Evolutionary conservation across 2,797 vertebrate genomes (phyloP), one percentile per base, ranked within the genome.

Genomic region (Sarcoramphus papa): DNA sequence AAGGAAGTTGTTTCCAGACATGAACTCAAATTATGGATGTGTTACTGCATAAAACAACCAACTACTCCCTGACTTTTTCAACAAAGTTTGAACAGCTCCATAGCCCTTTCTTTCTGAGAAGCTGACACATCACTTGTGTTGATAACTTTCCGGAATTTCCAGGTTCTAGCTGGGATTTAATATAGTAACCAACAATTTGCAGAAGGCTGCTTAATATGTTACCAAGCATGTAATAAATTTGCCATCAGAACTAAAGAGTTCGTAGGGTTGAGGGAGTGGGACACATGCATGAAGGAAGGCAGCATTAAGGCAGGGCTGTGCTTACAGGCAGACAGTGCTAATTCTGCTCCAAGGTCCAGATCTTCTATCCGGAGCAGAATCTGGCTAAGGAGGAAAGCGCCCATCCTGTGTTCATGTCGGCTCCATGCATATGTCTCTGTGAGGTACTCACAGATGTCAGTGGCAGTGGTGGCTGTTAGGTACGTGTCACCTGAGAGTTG

Each of bases 371-470:
- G 4, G 14, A 64, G 43, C 53, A 31, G 70, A 41, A 57, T 23
- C 31, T 5, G 27, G n/a, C 47, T 23, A 1, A 47, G 63, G 50
- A 68, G 33, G 67, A 63, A 28, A 47, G 67, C 0, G 3, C 7
- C 41, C 28, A 4, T 24, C 30, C 59, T 33, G 5, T 3, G 30
- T 8, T 54, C 20, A 0, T 16, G 21, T 19, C 4, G 1, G 67
- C 54, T 68, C 35, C 4, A 1, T 22, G 14, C 4, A 1, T 2
- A 5, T 27, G 21, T 72, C 12, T 48, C 68, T 16, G 11, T 2
- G 18, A 15, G 68, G 23, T 21, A 17, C 6, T 57, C 73, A 17
- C 6, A 23, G 53, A 9, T 27, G 40, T 7, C 3, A 1, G 11
- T 20, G 54, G 53, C 15, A 28, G 28, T 40, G 54, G 54, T n/a